These are phyloP conservation scores for Cyclargus thomasi DNA, from an alignment of 1,140 invertebrate genomes.

Conservation along the genomic window DNA sequence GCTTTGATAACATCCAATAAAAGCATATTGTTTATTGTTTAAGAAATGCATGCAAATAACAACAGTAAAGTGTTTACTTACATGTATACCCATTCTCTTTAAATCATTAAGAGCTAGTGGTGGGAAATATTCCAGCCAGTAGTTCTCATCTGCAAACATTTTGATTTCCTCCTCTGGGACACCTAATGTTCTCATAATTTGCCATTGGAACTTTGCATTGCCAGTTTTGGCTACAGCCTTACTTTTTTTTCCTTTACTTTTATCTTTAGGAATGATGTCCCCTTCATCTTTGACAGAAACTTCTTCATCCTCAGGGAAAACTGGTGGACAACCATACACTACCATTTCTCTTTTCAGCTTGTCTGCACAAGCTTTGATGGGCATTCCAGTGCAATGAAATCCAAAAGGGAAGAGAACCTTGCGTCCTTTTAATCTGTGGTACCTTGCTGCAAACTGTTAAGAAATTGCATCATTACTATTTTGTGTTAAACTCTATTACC, in stretches of 20 bases:
- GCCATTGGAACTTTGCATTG: conserved; percentile 96
- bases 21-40: too few relatives aligned
- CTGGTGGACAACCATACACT: conserved; percentile 93
- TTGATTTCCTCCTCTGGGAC: conserved; percentile 93
- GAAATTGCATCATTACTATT: conserved; percentile 22
- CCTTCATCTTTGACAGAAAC: conserved; percentile 68
- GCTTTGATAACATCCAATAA: too few relatives aligned
- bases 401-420: conserved; percentile 97
- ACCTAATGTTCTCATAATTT: conserved; percentile 97
- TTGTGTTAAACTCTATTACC: too few relatives aligned
- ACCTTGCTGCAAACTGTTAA: conserved; percentile 91
- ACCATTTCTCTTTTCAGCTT: conserved; percentile 97
- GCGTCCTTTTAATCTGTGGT: conserved; percentile 93
- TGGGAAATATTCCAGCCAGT: conserved; percentile 98
- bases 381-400: conserved; percentile 99
- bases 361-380: conserved; percentile 97
- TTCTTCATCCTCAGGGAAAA: conserved; percentile 84
- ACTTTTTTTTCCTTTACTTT: conserved; percentile 98
- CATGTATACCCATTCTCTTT: conserved; percentile 91
- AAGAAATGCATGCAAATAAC: too few relatives aligned
- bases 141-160: conserved; percentile 91
- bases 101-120: conserved; percentile 91
- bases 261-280: conserved; percentile 88
- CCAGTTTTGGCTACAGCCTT: conserved; percentile 97
- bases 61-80: conserved; percentile 60